A percentile compares a stretch with the other conserved stretches of the same genome.
These are phyloP conservation scores for Toxotes lorentzi DNA, from an alignment of 2,797 vertebrate genomes.

Conservation along the genomic window DNA sequence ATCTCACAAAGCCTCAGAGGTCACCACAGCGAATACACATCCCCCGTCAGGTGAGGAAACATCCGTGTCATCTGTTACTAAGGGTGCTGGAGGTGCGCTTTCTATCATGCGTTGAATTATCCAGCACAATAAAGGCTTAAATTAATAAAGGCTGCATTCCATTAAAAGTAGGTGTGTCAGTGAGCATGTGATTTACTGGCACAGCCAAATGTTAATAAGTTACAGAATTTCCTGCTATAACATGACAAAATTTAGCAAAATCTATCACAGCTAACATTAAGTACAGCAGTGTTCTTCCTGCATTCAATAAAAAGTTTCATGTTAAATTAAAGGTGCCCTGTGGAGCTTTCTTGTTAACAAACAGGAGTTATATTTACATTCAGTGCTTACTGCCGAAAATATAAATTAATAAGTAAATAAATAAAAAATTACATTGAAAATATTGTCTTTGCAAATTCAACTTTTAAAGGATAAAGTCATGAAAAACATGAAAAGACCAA, in stretches of 20 bases:
- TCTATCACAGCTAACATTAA: not conserved
- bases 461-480: too few relatives aligned
- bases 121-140: too few relatives aligned
- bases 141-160: not conserved
- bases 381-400: too few relatives aligned
- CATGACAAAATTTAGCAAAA: not conserved
- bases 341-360: too few relatives aligned
- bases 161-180: not conserved
- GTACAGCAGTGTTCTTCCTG: not conserved
- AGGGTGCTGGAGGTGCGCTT: slow-evolving; percentile 34
- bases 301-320: not conserved
- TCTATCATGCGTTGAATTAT: too few relatives aligned
- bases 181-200: not conserved
- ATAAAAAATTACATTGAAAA: too few relatives aligned
- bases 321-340: too few relatives aligned
- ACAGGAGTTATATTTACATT: too few relatives aligned
- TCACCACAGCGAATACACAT: slow-evolving; percentile 36
- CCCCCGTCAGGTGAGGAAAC: slow-evolving; percentile 20
- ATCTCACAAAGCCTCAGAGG: slow-evolving; percentile 30
- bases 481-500: too few relatives aligned
- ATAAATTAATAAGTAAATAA: too few relatives aligned
- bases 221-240: not conserved
- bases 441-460: too few relatives aligned
- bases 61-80: slow-evolving; percentile 29
- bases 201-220: not conserved